Evolutionary conservation across 2,797 vertebrate genomes (phyloP).

Genomic region (Clarias platycephalus): DNA sequence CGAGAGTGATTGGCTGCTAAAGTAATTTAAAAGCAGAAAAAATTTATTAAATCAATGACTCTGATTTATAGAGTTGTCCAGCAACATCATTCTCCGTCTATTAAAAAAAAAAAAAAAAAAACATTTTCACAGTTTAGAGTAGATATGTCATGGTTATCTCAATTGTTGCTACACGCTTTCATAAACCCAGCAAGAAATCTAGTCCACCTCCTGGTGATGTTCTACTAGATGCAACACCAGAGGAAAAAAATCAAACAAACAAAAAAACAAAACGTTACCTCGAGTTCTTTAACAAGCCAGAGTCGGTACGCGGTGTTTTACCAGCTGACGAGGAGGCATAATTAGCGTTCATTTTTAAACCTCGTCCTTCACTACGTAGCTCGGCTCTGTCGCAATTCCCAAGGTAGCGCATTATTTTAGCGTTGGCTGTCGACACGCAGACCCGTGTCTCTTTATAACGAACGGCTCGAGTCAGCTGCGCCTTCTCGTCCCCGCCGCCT

Average conservation of each 20-base stretch:
- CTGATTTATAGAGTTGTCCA: background rate
- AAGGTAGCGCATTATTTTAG: slow-evolving; percentile 50
- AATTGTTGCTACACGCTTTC: background rate
- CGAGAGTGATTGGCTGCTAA: background rate
- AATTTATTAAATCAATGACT: too few relatives aligned
- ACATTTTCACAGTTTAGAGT: background rate
- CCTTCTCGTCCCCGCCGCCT: slow-evolving; percentile 44
- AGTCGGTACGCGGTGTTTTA: slow-evolving; percentile 23
- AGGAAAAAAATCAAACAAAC: background rate
- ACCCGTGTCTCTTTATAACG: slow-evolving; percentile 57
- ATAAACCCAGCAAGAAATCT: background rate
- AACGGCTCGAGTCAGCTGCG: slow-evolving; percentile 54
- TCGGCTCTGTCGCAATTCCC: slow-evolving; percentile 40
- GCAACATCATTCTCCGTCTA: too few relatives aligned
- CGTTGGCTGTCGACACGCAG: slow-evolving; percentile 49
- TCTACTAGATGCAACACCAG: background rate
- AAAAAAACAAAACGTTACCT: slow-evolving; percentile 2
- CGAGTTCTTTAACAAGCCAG: slow-evolving; percentile 30
- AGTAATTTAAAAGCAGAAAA: background rate
- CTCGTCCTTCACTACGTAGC: slow-evolving; percentile 24
- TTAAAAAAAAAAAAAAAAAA: background rate
- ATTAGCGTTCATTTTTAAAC: slow-evolving; percentile 45
- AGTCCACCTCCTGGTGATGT: slow-evolving; percentile 1
- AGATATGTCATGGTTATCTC: too few relatives aligned
- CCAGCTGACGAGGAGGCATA: slow-evolving; percentile 41